Base-by-base conservation (phyloP, 2,888 invertebrate species). In the Onthophagus sagittarius region DNA sequence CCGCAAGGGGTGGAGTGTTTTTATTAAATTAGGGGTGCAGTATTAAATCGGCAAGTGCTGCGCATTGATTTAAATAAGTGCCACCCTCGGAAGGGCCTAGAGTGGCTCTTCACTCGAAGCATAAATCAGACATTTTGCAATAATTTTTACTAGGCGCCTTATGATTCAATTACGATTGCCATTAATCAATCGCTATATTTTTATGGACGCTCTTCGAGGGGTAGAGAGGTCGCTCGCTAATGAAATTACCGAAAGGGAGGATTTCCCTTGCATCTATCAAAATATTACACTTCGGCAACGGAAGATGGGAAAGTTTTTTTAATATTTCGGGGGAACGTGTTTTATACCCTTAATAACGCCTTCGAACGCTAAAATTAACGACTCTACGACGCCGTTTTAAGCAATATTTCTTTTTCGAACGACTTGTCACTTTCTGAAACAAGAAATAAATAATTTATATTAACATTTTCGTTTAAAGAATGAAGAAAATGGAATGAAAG, bases 121-220 rank as follows among this genome's bases (percentile, higher is more conserved):
- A 84, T 83, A 83, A 83, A 84, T 81, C 83, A 83, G 83, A 83
- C 82, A 83, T 83, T 82, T 81, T 78, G 79, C 79, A 81, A 81
- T 82, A 80, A 65, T 72, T 72, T 72, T 72, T 72, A 64, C 72
- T 72, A 64, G 64, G 72, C 72, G 72, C 67, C 83, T 83, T 82
- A 80, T 83, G 83, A 84, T 84, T 83, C 84, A 84, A 85, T 85
- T 85, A 84, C 82, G 79, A 80, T 80, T 78, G 81, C 83, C 84
- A 85, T 85, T 85, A 84, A 84, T 85, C 85, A 85, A 84, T 83
- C 82, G 83, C 82, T 84, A 83, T 83, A 83, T 82, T 83, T 84
- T 83, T 82, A 83, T 82, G 23, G 15, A 15, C 63, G 67, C 23
- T 3, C 67, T 7, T 9, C 39, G 39, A 53, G 39, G 39, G 9